Percentiles rank a stretch among this genome's conserved stretches.
Evolutionary conservation across 1,140 invertebrate species (phyloP).

Genomic region (Nixonia krombeini): DNA sequence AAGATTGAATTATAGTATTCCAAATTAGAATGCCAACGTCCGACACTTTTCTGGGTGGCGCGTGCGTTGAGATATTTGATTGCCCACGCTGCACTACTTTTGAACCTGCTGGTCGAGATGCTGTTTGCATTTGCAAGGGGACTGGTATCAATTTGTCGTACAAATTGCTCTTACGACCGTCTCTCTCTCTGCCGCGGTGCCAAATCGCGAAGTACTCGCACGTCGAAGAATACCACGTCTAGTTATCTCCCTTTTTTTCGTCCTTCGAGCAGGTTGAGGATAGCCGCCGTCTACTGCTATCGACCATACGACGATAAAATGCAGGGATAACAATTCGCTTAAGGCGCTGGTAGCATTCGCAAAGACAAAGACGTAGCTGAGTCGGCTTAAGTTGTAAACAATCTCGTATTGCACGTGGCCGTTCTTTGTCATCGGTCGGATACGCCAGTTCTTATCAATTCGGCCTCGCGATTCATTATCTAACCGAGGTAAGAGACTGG

Average conservation of each 20-base stretch:
- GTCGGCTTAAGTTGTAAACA: slow-evolving; percentile 15
- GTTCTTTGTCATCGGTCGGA: neutral
- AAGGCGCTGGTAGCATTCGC: slow-evolving; percentile 19
- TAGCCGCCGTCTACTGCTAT: slow-evolving; percentile 23
- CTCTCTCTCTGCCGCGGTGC: slow-evolving; percentile 3
- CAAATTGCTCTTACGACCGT: slow-evolving; percentile 22
- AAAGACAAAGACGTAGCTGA: slow-evolving; percentile 27
- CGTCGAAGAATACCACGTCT: too few species aligned
- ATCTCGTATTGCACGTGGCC: slow-evolving; percentile 7
- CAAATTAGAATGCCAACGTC: slow-evolving; percentile 44
- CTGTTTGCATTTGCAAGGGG: slow-evolving; percentile 36
- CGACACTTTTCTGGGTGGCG: slow-evolving; percentile 5
- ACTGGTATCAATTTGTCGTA: slow-evolving; percentile 37
- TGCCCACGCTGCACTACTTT: slow-evolving; percentile 21
- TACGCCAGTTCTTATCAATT: neutral
- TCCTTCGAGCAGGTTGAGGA: too few species aligned
- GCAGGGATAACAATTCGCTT: slow-evolving; percentile 44
- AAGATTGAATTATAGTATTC: slow-evolving; percentile 55
- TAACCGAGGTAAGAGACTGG: too few species aligned
- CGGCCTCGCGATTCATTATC: neutral
- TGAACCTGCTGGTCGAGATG: slow-evolving; percentile 37
- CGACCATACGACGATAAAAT: slow-evolving; percentile 30
- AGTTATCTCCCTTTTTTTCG: too few species aligned
- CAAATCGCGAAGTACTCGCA: too few species aligned
- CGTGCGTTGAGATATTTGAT: slow-evolving; percentile 33